A percentile compares a stretch with the other conserved stretches of the same genome.
These are phyloP conservation scores for Hypotaenidia okinawae DNA, from an alignment of 2,797 vertebrate species.

Conservation along the genomic window DNA sequence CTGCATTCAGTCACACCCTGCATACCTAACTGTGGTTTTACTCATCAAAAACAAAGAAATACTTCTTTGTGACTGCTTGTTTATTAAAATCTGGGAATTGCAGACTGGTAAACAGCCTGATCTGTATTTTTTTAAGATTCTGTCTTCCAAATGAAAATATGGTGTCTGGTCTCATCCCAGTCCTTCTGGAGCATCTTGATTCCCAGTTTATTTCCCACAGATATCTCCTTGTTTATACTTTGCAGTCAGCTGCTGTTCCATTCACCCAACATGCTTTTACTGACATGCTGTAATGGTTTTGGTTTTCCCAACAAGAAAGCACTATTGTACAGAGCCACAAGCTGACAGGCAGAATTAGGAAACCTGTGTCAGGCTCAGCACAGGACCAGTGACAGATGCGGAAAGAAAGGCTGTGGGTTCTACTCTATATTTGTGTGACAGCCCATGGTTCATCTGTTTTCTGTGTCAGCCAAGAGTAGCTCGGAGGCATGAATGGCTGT, in stretches of 20 bases:
- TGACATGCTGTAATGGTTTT: neutral
- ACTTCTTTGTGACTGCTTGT: neutral
- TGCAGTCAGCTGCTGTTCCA: neutral
- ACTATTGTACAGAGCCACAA: neutral
- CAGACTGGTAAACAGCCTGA: neutral
- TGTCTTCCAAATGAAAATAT: neutral
- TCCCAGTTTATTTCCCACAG: neutral
- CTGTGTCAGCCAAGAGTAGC: slow-evolving; percentile 37
- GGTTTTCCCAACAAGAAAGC: neutral
- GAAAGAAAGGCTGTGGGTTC: neutral
- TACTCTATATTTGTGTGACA: neutral
- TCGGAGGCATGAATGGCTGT: neutral
- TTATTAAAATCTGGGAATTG: neutral
- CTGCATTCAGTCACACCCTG: neutral
- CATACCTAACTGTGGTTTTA: neutral
- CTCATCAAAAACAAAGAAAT: neutral
- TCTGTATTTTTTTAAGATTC: neutral
- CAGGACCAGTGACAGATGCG: neutral
- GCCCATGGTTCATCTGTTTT: slow-evolving; percentile 21
- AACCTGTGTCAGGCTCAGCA: neutral
- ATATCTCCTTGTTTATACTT: neutral
- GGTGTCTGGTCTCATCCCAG: neutral
- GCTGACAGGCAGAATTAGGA: slow-evolving; percentile 13
- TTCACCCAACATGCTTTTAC: neutral
- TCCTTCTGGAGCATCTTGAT: neutral